Percentiles rank a stretch among this genome's conserved stretches.
Evolutionary conservation across 2,113 vertebrate genomes (phyloP).

Genomic region (Chaetorhynchus papuensis): DNA sequence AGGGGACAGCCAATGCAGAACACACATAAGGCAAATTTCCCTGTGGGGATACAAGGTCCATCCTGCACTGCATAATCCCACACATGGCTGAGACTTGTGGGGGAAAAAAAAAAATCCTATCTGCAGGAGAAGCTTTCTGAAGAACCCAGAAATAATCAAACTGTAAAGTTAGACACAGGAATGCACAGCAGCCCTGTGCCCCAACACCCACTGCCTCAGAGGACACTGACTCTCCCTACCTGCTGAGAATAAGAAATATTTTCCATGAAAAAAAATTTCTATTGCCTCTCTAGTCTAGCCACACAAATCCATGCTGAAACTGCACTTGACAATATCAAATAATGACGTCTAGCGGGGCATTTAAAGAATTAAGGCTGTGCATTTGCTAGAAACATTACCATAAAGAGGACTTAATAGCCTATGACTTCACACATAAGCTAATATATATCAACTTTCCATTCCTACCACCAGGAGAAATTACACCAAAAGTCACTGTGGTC

Average conservation of each 20-base stretch:
- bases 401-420: neutral
- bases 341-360: neutral
- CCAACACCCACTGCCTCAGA: neutral
- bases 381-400: neutral
- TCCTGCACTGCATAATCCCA: neutral
- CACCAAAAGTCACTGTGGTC: neutral
- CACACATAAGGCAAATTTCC: neutral
- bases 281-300: neutral
- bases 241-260: neutral
- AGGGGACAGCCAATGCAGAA: neutral
- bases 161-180: neutral
- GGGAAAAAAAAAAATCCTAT: neutral
- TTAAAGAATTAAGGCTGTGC: neutral
- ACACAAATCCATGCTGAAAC: neutral
- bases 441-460: neutral
- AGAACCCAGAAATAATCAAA: neutral
- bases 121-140: neutral
- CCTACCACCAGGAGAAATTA: neutral
- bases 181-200: neutral
- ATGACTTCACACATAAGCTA: neutral
- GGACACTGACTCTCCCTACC: neutral
- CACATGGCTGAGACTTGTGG: neutral
- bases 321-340: neutral
- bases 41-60: neutral
- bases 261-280: neutral